These are phyloP conservation scores for Araneus ventricosus DNA, from an alignment of 1,140 invertebrate species.

Conservation along the genomic window DNA sequence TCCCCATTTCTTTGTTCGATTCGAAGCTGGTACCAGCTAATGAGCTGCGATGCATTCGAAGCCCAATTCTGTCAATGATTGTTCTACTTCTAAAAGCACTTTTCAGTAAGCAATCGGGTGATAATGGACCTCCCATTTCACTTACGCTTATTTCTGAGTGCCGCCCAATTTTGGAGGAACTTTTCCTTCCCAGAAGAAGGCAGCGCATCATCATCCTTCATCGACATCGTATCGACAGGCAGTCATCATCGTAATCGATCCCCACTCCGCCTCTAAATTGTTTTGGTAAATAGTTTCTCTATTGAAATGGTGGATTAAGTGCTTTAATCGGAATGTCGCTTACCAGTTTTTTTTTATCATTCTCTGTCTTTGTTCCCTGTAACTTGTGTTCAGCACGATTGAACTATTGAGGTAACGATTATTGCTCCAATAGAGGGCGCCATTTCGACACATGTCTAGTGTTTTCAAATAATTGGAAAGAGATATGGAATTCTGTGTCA, in stretches of 20 bases:
- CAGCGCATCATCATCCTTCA: slow-evolving; percentile 21
- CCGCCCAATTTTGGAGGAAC: not conserved
- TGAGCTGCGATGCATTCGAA: not conserved
- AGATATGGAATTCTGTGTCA: slow-evolving; percentile 25
- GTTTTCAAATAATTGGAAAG: slow-evolving; percentile 51
- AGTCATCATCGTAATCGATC: slow-evolving; percentile 46
- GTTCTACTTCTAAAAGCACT: not conserved
- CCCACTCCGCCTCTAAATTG: not conserved
- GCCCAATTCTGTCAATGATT: not conserved
- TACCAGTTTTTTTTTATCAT: not conserved
- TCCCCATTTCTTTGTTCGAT: not conserved
- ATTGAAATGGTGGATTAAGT: slow-evolving; percentile 46
- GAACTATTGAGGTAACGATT: slow-evolving; percentile 13
- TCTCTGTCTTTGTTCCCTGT: not conserved
- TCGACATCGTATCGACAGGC: slow-evolving; percentile 44
- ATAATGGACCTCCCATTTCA: slow-evolving; percentile 13
- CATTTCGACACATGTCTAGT: slow-evolving; percentile 4
- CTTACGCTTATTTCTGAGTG: not conserved
- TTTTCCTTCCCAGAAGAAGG: slow-evolving; percentile 1
- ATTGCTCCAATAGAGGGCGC: slow-evolving; percentile 31
- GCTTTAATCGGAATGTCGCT: not conserved
- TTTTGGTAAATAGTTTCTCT: not conserved
- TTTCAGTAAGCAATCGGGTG: not conserved
- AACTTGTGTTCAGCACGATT: not conserved
- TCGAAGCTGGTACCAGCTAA: not conserved